These are phyloP conservation scores for Malurus elegans DNA, from an alignment of 2,113 vertebrate species.

Conservation along the genomic window DNA sequence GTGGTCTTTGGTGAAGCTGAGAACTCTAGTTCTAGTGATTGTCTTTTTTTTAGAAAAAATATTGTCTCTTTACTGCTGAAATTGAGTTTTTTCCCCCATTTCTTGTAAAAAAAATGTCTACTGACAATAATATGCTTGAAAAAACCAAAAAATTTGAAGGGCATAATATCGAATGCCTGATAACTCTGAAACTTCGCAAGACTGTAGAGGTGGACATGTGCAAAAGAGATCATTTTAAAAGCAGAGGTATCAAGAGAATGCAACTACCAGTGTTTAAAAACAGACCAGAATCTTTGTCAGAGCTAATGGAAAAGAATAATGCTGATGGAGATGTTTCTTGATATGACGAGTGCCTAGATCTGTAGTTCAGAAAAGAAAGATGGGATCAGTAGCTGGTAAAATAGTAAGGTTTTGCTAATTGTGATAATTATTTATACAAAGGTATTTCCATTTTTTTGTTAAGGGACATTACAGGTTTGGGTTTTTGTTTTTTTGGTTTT, in stretches of 20 bases:
- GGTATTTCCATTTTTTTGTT: not conserved
- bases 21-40: not conserved
- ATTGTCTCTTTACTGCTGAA: not conserved
- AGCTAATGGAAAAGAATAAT: not conserved
- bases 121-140: not conserved
- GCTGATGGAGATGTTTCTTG: not conserved
- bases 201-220: not conserved
- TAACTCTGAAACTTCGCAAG: not conserved
- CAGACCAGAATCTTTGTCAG: not conserved
- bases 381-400: not conserved
- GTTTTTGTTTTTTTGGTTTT: not conserved
- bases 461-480: not conserved
- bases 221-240: not conserved
- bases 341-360: not conserved
- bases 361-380: not conserved
- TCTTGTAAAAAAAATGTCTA: not conserved
- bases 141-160: not conserved
- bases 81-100: not conserved
- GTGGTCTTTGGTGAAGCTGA: not conserved
- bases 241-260: not conserved
- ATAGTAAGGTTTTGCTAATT: not conserved
- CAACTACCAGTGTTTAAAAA: not conserved
- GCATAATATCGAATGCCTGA: not conserved
- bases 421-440: not conserved
- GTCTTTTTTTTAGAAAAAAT: not conserved